Conservation (phyloP, 1,140 invertebrate genomes). For the Euwallacea fornicatus region DNA sequence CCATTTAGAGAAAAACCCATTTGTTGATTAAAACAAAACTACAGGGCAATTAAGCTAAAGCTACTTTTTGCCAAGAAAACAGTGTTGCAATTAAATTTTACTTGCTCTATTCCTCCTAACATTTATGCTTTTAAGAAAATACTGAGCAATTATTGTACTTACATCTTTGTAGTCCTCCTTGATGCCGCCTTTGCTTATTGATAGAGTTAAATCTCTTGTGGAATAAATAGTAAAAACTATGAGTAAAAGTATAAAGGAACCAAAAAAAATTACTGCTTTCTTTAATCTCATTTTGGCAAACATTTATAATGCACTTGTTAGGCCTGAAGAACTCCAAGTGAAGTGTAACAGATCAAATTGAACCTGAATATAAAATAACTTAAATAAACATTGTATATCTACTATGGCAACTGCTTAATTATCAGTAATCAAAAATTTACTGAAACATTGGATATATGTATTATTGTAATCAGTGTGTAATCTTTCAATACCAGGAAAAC, state of each 20-base stretch:
- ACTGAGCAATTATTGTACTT: conserved; percentile 10
- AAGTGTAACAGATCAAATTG: too few species aligned
- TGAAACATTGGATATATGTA: too few species aligned
- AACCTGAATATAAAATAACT: too few species aligned
- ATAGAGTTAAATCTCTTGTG: conserved; percentile 45
- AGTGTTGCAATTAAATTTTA: background rate
- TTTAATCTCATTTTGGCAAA: conserved; percentile 44
- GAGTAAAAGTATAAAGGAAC: conserved; percentile 41
- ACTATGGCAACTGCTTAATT: too few species aligned
- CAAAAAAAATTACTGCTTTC: conserved; percentile 45
- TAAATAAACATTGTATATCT: too few species aligned
- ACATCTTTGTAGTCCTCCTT: conserved; percentile 48
- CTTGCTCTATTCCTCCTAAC: background rate
- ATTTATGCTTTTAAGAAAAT: background rate
- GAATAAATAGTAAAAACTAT: conserved; percentile 48
- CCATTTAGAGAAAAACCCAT: too few species aligned
- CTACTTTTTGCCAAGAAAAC: background rate
- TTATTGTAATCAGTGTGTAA: too few species aligned
- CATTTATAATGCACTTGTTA: conserved; percentile 1
- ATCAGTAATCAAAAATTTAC: too few species aligned
- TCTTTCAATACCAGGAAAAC: too few species aligned
- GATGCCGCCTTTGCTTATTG: conserved; percentile 39
- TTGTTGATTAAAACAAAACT: background rate
- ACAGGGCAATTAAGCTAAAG: background rate
- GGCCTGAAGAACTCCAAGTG: background rate